phyloP scores from a whole-genome alignment of 2,888 invertebrate species.

The Drosophila anceps region DNA sequence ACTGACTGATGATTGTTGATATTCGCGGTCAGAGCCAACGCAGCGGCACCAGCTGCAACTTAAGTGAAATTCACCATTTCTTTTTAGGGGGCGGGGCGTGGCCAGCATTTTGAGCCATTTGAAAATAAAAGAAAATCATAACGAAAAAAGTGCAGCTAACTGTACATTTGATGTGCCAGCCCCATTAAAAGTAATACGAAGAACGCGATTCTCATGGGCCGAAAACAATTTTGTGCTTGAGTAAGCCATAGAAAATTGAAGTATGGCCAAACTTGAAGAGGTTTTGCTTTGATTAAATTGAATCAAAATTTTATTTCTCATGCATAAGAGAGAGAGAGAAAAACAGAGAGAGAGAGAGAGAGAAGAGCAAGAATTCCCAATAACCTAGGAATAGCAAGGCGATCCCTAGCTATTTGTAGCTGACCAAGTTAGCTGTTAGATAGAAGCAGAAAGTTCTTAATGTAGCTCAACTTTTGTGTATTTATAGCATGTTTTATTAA shows the following conservation, averaged over 20 bases:
- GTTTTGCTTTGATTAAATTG: not conserved
- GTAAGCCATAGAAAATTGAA: not conserved
- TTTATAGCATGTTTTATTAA: too few species aligned
- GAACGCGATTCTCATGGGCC: slow-evolving; percentile 14
- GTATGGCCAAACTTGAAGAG: not conserved
- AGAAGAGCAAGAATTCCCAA: too few species aligned
- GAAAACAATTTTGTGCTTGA: not conserved
- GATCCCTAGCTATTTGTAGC: too few species aligned
- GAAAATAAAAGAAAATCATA: slow-evolving; percentile 1
- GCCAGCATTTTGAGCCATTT: slow-evolving; percentile 17
- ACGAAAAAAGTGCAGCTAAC: slow-evolving; percentile 31
- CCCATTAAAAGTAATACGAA: slow-evolving; percentile 1
- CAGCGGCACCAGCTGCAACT: slow-evolving; percentile 16
- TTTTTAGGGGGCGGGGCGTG: slow-evolving; percentile 36
- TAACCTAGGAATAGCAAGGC: too few species aligned
- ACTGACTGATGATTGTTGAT: slow-evolving; percentile 52
- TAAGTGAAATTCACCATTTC: slow-evolving; percentile 40
- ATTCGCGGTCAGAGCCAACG: slow-evolving; percentile 14
- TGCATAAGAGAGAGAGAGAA: not conserved
- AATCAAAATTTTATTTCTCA: not conserved
- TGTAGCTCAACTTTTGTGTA: too few species aligned
- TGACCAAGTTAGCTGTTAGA: too few species aligned
- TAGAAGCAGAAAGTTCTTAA: too few species aligned
- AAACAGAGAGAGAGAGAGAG: not conserved
- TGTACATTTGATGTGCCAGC: slow-evolving; percentile 4